These are phyloP conservation scores for Egretta garzetta DNA, from an alignment of 2,113 vertebrate genomes.

Conservation along the genomic window DNA sequence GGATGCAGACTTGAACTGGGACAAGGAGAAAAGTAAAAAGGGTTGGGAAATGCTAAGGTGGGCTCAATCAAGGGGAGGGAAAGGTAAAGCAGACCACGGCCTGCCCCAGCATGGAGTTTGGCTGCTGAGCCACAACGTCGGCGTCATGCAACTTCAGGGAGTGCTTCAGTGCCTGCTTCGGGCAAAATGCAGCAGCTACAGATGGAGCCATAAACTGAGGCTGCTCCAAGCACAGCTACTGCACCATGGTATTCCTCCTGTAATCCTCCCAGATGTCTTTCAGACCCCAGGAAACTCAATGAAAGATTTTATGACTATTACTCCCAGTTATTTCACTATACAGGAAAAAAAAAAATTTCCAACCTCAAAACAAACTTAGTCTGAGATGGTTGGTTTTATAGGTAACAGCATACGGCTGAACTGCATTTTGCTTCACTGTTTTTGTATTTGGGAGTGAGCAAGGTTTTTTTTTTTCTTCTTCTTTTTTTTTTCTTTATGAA, in stretches of 20 bases:
- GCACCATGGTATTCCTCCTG: neutral
- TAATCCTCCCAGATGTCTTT: neutral
- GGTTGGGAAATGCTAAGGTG: neutral
- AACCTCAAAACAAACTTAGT: neutral
- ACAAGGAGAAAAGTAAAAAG: neutral
- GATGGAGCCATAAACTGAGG: neutral
- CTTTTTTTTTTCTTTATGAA: neutral
- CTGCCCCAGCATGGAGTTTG: neutral
- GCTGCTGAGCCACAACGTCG: neutral
- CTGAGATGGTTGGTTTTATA: neutral
- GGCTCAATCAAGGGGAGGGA: neutral
- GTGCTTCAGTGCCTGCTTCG: neutral
- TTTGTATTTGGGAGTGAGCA: neutral
- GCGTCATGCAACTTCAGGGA: rapidly evolving
- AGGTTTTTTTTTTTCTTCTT: no score
- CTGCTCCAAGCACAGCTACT: neutral
- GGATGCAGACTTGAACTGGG: neutral
- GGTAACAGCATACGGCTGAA: neutral
- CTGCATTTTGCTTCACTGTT: neutral
- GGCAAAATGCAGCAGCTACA: neutral
- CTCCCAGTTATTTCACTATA: neutral
- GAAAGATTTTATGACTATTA: slow-evolving; percentile 24
- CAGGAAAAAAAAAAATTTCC: neutral
- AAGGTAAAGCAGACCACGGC: neutral
- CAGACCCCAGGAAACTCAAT: neutral